Base-by-base conservation (phyloP, 1,140 invertebrate genomes). In the Eupristina koningsbergeri region DNA sequence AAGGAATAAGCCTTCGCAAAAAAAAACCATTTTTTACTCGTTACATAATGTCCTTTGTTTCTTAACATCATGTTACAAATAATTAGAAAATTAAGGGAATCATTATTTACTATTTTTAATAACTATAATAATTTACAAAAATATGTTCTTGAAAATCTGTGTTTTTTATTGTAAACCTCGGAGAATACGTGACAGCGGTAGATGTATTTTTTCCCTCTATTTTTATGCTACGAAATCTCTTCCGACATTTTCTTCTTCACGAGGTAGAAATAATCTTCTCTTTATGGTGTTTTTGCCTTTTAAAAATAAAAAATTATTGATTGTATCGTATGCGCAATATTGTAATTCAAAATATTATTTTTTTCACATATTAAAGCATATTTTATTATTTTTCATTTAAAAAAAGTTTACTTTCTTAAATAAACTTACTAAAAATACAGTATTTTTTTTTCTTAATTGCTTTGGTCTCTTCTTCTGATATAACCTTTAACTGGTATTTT, bases 51-150 rank as follows among this genome's bases (percentile, higher is more conserved):
- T 61, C 39, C 77, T 78, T 78, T 61, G 36, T 67, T 79, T 67
- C 77, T 64, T 79, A 79, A 50, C 61, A 61, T 41, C 50, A 76
- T 58, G 74, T 76, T 76, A 76, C 47, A 76, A 26, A 19, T 53
- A 76, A 76, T 58, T 76, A 76, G 50, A 76, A 53, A 76, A 76
- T 58, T 58, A 36, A n/a, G 39, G 47, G 50, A 80, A 50, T 50
- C 22, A 69, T 69, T 34, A 36, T 31, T 76, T 64, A 71, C 45
- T 50, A n/a, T 69, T 71, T 45, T 39, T 71, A 80, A 80, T 80
- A 80, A 80, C 69, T 80, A 80, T 80, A 36, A 39, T 69, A 79
- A 67, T 79, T 41, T 79, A 64, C 58, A 58, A 50, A 39, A 71
- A 69, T 80, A 47, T 50, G 22, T 80, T 22, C 19, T 41, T 39